Base-by-base conservation (phyloP, 2,888 invertebrate species). In the Pyrgus malvae region DNA sequence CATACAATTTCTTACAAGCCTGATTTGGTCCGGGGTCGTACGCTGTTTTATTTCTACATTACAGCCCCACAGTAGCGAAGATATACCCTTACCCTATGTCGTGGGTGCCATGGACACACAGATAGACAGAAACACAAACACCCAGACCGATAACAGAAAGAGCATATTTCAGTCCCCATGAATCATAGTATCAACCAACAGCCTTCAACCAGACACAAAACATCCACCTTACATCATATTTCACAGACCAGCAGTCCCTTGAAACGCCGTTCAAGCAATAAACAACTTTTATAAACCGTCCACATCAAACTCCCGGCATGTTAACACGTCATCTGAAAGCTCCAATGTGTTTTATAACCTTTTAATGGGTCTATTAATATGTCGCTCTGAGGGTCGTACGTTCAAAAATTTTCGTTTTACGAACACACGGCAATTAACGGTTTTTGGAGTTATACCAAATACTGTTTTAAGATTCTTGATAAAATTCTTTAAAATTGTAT, bases 281-380 rank as follows among this genome's bases (percentile, higher is more conserved):
- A 48, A 38, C 12, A 21, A 31, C 9, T 5, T 21, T 40, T 17
- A 48, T 40, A 19, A 37, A 33, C 49, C 49, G 31, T 29, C 37
- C 44, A 44, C 41, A 37, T 35, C 42, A 37, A 14, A 29, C 35
- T 41, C 12, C 35, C 29, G 37, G 42, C 29, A 44, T 37, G 44
- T 44, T 37, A 37, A 37, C 35, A 51, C 51, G 37, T 51, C 44
- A 44, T 14, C 37, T 44, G 14, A 31, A 38, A 44, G 35, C 38
- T 38, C 42, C 50, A 27, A 37, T 44, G 19, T 50, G 53, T 45
- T 53, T 48, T 45, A 45, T 53, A 38, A 29, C 38, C 21, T 53
- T 53, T 51, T 53, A 53, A 53, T 45, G 14, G 44, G 29, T 38
- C 45, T 21, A 45, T 53, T 53, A 53, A 53, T 45, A 53, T 25